Conservation (phyloP, 2,797 vertebrate species). For the Parauchenoglanis punctatus region DNA sequence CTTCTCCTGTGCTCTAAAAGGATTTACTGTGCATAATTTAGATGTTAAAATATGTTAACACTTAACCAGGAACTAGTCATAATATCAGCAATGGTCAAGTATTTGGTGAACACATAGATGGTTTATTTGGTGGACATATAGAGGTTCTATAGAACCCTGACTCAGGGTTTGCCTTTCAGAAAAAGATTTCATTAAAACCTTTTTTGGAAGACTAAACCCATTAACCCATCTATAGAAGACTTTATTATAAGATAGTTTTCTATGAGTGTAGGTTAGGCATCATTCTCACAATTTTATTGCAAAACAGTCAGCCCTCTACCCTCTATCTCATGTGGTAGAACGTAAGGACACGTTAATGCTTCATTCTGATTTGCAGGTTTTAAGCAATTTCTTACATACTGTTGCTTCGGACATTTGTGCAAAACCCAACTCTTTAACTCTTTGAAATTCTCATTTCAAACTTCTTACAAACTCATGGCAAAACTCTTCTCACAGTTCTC, state of each 20-base stretch:
- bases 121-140: not conserved
- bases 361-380: not conserved
- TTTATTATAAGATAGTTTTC: not conserved
- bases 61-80: not conserved
- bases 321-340: not conserved
- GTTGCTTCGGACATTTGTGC: not conserved
- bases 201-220: not conserved
- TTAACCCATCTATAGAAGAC: not conserved
- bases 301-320: not conserved
- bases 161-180: not conserved
- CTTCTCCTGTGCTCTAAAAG: not conserved
- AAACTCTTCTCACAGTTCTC: not conserved
- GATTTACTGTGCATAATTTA: not conserved
- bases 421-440: not conserved
- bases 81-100: not conserved
- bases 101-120: not conserved
- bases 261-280: not conserved
- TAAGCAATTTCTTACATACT: not conserved
- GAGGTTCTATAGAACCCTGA: not conserved
- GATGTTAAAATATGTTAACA: not conserved
- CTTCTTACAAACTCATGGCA: not conserved
- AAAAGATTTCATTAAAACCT: not conserved
- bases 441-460: too few species aligned
- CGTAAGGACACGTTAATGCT: not conserved
- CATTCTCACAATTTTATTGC: not conserved